Conservation (phyloP, 1,140 invertebrate genomes). For the Drosophila dunni region DNA sequence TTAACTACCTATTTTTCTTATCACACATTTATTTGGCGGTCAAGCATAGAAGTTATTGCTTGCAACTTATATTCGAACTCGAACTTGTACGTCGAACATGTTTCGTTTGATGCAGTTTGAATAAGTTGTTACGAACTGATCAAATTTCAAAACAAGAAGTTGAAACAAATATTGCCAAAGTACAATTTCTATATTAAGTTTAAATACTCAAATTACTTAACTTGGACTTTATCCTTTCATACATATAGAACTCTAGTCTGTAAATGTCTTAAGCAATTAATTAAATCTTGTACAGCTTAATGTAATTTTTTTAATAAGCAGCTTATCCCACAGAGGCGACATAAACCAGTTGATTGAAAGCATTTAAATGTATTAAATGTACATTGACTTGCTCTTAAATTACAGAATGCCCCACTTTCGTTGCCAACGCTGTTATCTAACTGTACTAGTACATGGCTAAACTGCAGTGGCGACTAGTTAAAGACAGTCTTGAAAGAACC, state of each 20-base stretch:
- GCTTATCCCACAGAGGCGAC: neutral
- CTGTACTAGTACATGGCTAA: constrained; percentile 37
- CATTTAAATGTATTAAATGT: constrained; percentile 14
- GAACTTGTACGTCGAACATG: constrained; percentile 13
- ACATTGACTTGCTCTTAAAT: constrained; percentile 25
- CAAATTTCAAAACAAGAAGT: neutral
- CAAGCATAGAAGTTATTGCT: neutral
- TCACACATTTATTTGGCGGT: neutral
- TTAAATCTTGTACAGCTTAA: neutral
- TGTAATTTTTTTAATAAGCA: neutral
- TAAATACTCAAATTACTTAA: too few species aligned
- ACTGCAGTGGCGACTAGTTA: constrained; percentile 18
- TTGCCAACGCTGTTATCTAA: constrained; percentile 50
- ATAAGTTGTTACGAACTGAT: constrained; percentile 6
- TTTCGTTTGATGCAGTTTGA: constrained; percentile 2
- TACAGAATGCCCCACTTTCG: constrained; percentile 40
- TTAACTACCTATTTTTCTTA: neutral
- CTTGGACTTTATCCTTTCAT: too few species aligned
- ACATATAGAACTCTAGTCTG: too few species aligned
- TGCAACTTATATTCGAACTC: neutral
- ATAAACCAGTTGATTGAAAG: constrained; percentile 45
- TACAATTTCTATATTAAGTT: too few species aligned
- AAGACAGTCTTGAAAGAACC: constrained; percentile 30
- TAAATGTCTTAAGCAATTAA: neutral
- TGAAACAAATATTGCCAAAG: neutral